phyloP scores from a whole-genome alignment of 2,888 invertebrate genomes.

The Lordiphosa fenestrarum region DNA sequence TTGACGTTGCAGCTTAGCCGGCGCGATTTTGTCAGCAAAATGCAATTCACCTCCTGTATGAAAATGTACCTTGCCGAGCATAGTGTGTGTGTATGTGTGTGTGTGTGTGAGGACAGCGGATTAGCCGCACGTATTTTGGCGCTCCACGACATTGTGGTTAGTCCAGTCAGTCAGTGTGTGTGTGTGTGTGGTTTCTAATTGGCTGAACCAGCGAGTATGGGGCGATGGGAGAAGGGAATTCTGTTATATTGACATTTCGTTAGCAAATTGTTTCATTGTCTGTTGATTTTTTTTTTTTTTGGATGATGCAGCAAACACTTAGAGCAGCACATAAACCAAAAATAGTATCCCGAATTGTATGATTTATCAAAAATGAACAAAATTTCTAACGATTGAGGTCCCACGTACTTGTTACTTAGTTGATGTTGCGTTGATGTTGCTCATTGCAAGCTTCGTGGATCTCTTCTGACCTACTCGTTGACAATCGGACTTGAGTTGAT shows the following conservation, averaged over 20 bases:
- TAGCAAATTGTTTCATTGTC: constrained; percentile 6
- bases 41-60: constrained; percentile 14
- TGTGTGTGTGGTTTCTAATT: constrained; percentile 9
- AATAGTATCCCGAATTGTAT: too few relatives aligned
- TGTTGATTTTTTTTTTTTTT: too few relatives aligned
- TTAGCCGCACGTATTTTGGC: constrained; percentile 1
- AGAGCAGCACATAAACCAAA: too few relatives aligned
- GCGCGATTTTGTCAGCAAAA: constrained; percentile 43
- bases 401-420: too few relatives aligned
- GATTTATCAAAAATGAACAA: too few relatives aligned
- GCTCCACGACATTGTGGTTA: neutral
- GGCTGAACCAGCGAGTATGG: neutral
- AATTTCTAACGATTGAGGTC: too few relatives aligned
- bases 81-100: neutral
- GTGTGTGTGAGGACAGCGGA: constrained; percentile 1
- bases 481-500: too few relatives aligned
- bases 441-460: too few relatives aligned
- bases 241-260: constrained; percentile 2
- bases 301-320: too few relatives aligned
- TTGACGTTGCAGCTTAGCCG: constrained; percentile 63
- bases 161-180: neutral
- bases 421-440: too few relatives aligned
- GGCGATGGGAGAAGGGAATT: neutral
- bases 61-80: constrained; percentile 3
- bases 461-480: too few relatives aligned